Percentiles rank a stretch among this genome's conserved stretches.
phyloP scores from a whole-genome alignment of 2,113 vertebrate genomes.

The human (Homo sapiens) region DNA sequence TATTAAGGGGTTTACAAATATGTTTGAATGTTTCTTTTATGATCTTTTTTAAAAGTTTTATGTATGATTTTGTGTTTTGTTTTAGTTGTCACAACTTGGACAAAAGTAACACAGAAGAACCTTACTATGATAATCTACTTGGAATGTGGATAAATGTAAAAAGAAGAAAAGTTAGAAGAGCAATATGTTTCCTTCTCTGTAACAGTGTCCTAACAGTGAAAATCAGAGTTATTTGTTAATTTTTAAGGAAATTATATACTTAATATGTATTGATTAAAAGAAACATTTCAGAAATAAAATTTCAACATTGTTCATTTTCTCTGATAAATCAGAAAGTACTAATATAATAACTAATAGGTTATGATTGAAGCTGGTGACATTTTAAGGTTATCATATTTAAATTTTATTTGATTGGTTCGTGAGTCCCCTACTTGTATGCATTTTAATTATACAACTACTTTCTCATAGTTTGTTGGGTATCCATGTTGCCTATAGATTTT shows the following conservation, averaged over 20 bases:
- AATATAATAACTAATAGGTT: neutral
- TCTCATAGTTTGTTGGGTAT: neutral
- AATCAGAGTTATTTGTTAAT: slow-evolving; percentile 84
- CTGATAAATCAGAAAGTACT: slow-evolving; percentile 5
- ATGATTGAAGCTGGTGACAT: neutral
- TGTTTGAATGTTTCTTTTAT: slow-evolving; percentile 14
- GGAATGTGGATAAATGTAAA: slow-evolving; percentile 67
- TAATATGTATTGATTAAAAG: slow-evolving; percentile 81
- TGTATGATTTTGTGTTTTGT: slow-evolving; percentile 49
- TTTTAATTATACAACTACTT: neutral
- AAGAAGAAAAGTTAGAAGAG: slow-evolving; percentile 70
- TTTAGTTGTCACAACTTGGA: slow-evolving; percentile 94
- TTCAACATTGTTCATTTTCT: slow-evolving; percentile 61
- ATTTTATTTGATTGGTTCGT: neutral
- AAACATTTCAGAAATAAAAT: slow-evolving; percentile 84
- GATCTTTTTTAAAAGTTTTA: neutral
- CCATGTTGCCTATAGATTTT: neutral
- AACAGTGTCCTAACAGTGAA: slow-evolving; percentile 75
- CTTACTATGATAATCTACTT: slow-evolving; percentile 49
- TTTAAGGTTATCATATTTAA: neutral
- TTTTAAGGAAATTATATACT: slow-evolving; percentile 82
- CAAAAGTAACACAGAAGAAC: slow-evolving; percentile 88
- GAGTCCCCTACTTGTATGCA: neutral
- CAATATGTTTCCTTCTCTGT: slow-evolving; percentile 66
- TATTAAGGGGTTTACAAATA: slow-evolving; percentile 3